Base-by-base conservation (phyloP, 2,888 invertebrate genomes). In the Brachylomia viminalis region DNA sequence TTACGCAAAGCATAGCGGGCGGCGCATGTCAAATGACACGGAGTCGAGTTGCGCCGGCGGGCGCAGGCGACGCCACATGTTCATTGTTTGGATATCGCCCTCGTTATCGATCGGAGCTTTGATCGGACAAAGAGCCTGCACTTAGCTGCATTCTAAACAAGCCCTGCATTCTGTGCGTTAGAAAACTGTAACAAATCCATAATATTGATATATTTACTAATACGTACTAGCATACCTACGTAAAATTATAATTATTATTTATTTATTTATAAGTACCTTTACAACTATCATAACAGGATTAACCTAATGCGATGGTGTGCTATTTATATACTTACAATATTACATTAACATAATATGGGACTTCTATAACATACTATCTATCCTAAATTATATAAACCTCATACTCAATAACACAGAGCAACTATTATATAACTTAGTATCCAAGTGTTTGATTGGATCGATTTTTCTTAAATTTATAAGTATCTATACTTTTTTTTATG, bases 11-110 rank as follows among this genome's bases (percentile, higher is more conserved):
- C 85, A 84, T 84, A 71, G 77, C 78, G 82, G 82, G 77, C 78
- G 82, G 82, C 86, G 82, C 84, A 83, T 85, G 87, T 88, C 83
- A 88, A 88, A 87, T 79, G 89, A 88, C 82, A 88, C 78, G 86
- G 84, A 71, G 79, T 85, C 84, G 85, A 69, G 84, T 88, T 84
- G 84, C 89, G 86, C 89, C 72, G 45, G 86, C 84, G 83, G 45
- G 86, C 84, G 83, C 84, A 81, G 77, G 68, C 82, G 73, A 83
- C 86, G 86, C 89, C 93, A 93, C 90, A 93, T 93, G 93, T 89
- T 89, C 92, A 89, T 90, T 93, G 92, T 93, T 92, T 91, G 89
- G 88, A 88, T 91, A 89, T 88, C 85, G 90, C 88, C 90, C 89
- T 90, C 90, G 88, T 91, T 91, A 90, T 89, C 85, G 89, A 85